Evolutionary conservation across 2,113 vertebrate species (phyloP).

Genomic region (Naja naja): DNA sequence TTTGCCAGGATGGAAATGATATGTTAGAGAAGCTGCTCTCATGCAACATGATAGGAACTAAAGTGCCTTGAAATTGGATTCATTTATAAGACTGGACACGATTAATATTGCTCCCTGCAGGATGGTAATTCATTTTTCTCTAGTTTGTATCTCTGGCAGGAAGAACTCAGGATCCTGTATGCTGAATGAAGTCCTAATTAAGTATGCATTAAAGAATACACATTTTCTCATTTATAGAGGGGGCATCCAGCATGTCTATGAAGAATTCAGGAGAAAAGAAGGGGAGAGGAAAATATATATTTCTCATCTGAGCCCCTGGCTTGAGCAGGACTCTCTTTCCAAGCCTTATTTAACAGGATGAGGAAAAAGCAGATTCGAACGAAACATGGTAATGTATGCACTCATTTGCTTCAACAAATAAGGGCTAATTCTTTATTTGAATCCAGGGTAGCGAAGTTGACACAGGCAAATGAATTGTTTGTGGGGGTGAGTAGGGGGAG

Average conservation of each 20-base stretch:
- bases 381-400: not conserved
- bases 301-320: conserved; percentile 61
- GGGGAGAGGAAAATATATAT: conserved; percentile 42
- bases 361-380: conserved; percentile 20
- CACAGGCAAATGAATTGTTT: not conserved
- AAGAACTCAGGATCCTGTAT: conserved; percentile 62
- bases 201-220: conserved; percentile 75
- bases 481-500: too few species aligned
- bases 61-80: conserved; percentile 81
- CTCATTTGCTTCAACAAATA: not conserved
- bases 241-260: conserved; percentile 69
- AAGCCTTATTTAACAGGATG: conserved; percentile 7
- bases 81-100: conserved; percentile 79
- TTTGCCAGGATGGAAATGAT: conserved; percentile 68
- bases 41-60: conserved; percentile 71
- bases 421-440: not conserved
- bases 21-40: conserved; percentile 63
- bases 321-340: conserved; percentile 26
- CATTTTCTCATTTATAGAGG: conserved; percentile 69
- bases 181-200: conserved; percentile 72
- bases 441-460: not conserved
- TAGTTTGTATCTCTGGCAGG: conserved; percentile 69
- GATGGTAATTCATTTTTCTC: conserved; percentile 75
- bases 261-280: conserved; percentile 26
- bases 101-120: conserved; percentile 75